Percentiles rank a stretch among this genome's conserved stretches.
phyloP scores from a whole-genome alignment of 2,888 invertebrate genomes.

The Brassicogethes aeneus region DNA sequence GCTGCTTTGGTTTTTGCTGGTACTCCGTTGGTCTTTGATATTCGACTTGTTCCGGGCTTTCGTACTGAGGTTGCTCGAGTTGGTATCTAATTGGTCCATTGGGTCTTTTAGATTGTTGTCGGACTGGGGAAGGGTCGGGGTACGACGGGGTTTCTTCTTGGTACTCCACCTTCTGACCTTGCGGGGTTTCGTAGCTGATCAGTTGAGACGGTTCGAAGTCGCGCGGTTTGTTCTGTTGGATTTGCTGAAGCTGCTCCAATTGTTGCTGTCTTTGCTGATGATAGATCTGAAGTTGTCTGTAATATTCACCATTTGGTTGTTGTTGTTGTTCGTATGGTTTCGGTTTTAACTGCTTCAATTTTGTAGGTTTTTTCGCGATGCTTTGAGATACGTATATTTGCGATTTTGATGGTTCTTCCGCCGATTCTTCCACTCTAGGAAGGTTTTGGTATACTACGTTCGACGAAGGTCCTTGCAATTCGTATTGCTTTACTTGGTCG shows the following conservation, averaged over 20 bases:
- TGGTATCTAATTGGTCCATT: conserved; percentile 8
- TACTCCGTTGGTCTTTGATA: conserved; percentile 6
- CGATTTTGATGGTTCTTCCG: conserved; percentile 4
- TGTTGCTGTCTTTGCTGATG: conserved; percentile 7
- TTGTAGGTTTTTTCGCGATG: conserved; percentile 4
- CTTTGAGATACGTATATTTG: conserved; percentile 6
- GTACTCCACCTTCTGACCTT: conserved; percentile 3
- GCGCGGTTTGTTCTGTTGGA: conserved; percentile 8
- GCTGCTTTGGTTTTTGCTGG: conserved; percentile 3
- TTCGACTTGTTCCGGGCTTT: conserved; percentile 5
- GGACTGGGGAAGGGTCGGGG: conserved; percentile 5
- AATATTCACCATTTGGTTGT: conserved; percentile 9
- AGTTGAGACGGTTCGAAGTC: conserved; percentile 9
- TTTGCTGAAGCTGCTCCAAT: conserved; percentile 4
- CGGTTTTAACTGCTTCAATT: conserved; percentile 7
- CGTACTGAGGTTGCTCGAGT: neutral
- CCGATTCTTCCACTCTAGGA: conserved; percentile 3
- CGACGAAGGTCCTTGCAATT: conserved; percentile 2
- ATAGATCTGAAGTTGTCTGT: conserved; percentile 8
- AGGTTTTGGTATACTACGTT: conserved; percentile 6
- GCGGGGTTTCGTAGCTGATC: conserved; percentile 4
- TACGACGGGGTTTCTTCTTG: conserved; percentile 3
- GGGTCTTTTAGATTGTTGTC: conserved; percentile 9
- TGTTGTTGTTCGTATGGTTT: conserved; percentile 9
- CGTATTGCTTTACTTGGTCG: conserved; percentile 2